These are phyloP conservation scores for Phrynocephalus forsythii DNA, from an alignment of 2,797 vertebrate species.

Conservation along the genomic window DNA sequence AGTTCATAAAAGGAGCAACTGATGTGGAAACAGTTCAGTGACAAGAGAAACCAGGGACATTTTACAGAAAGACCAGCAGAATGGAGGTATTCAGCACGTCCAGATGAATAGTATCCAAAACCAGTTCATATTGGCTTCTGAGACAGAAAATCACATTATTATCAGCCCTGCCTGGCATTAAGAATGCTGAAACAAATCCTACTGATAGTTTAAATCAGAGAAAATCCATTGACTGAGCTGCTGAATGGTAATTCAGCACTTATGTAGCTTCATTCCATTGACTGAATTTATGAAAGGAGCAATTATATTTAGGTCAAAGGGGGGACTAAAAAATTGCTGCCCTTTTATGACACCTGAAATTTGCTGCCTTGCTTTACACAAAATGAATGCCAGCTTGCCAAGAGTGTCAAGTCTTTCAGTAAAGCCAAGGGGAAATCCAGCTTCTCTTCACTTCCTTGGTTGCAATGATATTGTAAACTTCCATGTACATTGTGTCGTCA, in stretches of 20 bases:
- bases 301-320: background rate
- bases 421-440: too few relatives aligned
- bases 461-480: background rate
- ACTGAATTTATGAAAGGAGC: too few relatives aligned
- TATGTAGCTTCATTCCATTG: too few relatives aligned
- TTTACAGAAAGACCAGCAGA: background rate
- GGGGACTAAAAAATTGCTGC: background rate
- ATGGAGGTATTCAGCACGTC: background rate
- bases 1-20: background rate
- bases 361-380: background rate
- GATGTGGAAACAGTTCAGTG: background rate
- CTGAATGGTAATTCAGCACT: too few relatives aligned
- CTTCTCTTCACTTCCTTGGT: background rate
- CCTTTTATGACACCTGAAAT: background rate
- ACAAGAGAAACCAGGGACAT: too few relatives aligned
- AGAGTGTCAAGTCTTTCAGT: background rate
- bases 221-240: too few relatives aligned
- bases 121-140: background rate
- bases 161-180: background rate
- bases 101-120: background rate
- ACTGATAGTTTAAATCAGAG: too few relatives aligned
- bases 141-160: background rate
- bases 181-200: too few relatives aligned
- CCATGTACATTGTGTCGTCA: background rate
- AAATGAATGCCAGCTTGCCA: background rate